Conservation (phyloP, 2,113 vertebrate species). For the Trachemys scripta region DNA sequence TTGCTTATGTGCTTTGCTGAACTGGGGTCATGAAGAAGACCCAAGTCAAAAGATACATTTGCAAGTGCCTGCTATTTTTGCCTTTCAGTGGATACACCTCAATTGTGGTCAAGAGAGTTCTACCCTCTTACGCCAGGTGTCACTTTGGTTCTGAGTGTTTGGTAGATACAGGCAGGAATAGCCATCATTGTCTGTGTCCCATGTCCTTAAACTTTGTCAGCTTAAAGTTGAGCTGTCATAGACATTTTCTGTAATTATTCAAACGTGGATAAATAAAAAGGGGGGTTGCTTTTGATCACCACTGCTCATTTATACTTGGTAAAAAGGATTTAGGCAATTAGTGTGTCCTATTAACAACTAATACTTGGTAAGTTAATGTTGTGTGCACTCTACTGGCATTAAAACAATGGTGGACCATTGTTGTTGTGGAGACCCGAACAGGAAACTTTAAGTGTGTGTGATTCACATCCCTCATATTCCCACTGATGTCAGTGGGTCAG, state of each 20-base stretch:
- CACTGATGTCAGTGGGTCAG: accelerated
- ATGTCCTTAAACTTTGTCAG: background rate
- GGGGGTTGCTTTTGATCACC: background rate
- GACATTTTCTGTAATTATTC: background rate
- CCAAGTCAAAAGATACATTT: background rate
- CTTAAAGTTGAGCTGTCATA: background rate
- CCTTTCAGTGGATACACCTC: background rate
- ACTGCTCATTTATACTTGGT: background rate
- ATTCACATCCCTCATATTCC: accelerated
- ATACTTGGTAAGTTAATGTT: background rate
- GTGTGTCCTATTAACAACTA: background rate
- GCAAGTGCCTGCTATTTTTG: background rate
- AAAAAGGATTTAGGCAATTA: background rate
- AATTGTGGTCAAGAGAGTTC: background rate
- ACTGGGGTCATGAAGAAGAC: background rate
- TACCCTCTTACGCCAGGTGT: accelerated
- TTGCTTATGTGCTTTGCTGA: background rate
- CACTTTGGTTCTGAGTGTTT: background rate
- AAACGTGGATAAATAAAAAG: background rate
- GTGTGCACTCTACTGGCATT: accelerated
- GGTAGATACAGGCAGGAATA: background rate
- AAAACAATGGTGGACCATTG: accelerated
- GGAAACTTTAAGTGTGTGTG: background rate
- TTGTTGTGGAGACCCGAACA: background rate
- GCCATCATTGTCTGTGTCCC: background rate